Evolutionary conservation across 2,113 vertebrate species (phyloP).

Genomic region (Cephalophus harveyi): DNA sequence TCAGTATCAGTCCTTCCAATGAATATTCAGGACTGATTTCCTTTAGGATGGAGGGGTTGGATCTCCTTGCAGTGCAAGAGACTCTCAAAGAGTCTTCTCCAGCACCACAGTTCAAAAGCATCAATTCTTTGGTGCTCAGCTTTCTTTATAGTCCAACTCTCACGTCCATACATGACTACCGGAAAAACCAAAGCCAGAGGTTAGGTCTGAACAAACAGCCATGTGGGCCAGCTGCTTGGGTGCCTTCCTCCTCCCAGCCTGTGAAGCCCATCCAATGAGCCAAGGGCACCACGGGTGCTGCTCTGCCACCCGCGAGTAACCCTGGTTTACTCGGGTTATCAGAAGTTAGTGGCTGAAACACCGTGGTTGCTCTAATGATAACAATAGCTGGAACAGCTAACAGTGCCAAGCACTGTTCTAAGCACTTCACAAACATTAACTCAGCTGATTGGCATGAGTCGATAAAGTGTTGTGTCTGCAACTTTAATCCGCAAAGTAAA

Average conservation of each 20-base stretch:
- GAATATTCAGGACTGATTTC: no score
- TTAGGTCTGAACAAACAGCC: background rate
- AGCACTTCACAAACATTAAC: background rate
- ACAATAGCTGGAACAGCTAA: background rate
- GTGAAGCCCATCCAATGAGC: background rate
- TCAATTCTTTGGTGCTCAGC: background rate
- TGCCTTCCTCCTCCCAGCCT: background rate
- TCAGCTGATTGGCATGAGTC: background rate
- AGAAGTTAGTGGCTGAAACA: background rate
- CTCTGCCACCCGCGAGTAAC: fast-evolving
- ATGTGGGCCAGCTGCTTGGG: background rate
- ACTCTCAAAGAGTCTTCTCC: no score
- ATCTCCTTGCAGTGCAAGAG: no score
- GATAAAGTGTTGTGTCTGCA: background rate
- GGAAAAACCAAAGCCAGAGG: background rate
- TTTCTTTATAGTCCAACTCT: background rate
- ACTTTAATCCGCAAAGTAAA: background rate
- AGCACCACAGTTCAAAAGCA: background rate
- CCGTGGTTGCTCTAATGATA: no score
- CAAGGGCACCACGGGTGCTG: fast-evolving
- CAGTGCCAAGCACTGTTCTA: background rate
- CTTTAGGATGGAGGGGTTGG: no score
- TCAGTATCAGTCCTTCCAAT: no score
- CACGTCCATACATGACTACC: background rate
- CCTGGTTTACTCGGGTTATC: fast-evolving